Conservation (phyloP, 2,797 vertebrate genomes). For the Fistularia tabacaria region DNA sequence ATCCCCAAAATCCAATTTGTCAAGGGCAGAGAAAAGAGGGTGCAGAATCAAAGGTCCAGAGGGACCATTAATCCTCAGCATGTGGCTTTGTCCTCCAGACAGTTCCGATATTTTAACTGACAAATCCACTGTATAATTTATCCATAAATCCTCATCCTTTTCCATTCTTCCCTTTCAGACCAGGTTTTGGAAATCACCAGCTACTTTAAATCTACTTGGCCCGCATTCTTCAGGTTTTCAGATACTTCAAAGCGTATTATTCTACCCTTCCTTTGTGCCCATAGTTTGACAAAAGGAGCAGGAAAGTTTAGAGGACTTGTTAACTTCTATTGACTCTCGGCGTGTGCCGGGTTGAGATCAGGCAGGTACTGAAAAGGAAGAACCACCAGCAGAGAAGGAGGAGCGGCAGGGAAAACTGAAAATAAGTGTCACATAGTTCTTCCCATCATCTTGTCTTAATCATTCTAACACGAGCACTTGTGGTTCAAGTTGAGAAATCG, state of each 20-base stretch:
- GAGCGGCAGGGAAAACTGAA: constrained; percentile 68
- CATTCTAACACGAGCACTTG: constrained; percentile 4
- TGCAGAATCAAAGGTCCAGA: constrained; percentile 97
- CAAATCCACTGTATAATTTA: constrained; percentile 99
- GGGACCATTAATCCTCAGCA: constrained; percentile 99
- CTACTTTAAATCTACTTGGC: constrained; percentile 99
- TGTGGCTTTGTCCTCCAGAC: constrained; percentile 97
- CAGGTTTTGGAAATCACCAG: constrained; percentile 92
- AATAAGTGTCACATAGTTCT: constrained; percentile 67
- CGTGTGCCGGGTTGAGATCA: constrained; percentile 98
- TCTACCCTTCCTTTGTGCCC: constrained; percentile 83
- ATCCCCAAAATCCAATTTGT: constrained; percentile 99
- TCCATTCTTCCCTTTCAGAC: constrained; percentile 91
- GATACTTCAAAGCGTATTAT: constrained; percentile 97
- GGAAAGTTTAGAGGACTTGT: constrained; percentile 99
- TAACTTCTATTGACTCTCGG: constrained; percentile 99
- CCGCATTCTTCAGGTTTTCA: constrained; percentile 87
- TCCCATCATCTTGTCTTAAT: constrained; percentile 9
- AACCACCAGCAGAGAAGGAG: constrained; percentile 86
- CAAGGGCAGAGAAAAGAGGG: constrained; percentile 98
- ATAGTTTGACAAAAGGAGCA: constrained; percentile 88
- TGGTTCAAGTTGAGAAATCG: not conserved
- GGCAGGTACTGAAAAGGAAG: constrained; percentile 98
- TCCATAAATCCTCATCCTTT: constrained; percentile 97
- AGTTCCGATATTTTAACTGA: constrained; percentile 99